A percentile compares a stretch with the other conserved stretches of the same genome.
These are phyloP conservation scores for Troides oblongomaculatus DNA, from an alignment of 2,888 invertebrate species.

Conservation along the genomic window DNA sequence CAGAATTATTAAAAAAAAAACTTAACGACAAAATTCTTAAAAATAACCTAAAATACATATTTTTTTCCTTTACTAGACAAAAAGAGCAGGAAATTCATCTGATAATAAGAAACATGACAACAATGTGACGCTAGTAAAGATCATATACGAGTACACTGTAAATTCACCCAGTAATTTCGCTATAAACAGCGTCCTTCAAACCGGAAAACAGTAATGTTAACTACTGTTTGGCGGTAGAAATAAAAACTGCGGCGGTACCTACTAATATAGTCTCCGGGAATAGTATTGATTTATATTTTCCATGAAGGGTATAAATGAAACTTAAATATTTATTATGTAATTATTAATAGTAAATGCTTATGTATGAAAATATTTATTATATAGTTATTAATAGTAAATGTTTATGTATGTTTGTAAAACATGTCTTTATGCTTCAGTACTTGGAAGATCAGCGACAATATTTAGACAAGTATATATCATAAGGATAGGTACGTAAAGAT, in stretches of 20 bases:
- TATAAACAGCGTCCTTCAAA: no score
- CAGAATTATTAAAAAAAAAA: no score
- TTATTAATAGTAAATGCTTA: no score
- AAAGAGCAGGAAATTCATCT: not conserved
- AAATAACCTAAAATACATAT: no score
- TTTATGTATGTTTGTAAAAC: not conserved
- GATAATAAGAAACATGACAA: not conserved
- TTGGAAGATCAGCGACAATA: slow-evolving; percentile 10
- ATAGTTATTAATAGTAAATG: not conserved
- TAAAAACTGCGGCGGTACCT: no score
- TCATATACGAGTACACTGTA: not conserved
- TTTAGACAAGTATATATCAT: slow-evolving; percentile 4
- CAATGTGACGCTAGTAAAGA: not conserved
- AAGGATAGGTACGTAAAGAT: slow-evolving; percentile 14
- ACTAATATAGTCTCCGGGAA: no score
- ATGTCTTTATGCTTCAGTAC: not conserved
- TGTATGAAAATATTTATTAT: no score
- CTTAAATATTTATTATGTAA: no score
- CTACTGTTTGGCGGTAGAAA: no score
- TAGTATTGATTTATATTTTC: no score
- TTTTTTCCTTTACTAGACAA: no score
- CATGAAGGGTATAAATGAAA: no score
- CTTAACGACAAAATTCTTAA: not conserved
- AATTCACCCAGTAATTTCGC: not conserved
- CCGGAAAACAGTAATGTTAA: not conserved